Percentiles rank a stretch among this genome's conserved stretches.
These are phyloP conservation scores for Atta colombica DNA, from an alignment of 1,140 invertebrate species.

Conservation along the genomic window DNA sequence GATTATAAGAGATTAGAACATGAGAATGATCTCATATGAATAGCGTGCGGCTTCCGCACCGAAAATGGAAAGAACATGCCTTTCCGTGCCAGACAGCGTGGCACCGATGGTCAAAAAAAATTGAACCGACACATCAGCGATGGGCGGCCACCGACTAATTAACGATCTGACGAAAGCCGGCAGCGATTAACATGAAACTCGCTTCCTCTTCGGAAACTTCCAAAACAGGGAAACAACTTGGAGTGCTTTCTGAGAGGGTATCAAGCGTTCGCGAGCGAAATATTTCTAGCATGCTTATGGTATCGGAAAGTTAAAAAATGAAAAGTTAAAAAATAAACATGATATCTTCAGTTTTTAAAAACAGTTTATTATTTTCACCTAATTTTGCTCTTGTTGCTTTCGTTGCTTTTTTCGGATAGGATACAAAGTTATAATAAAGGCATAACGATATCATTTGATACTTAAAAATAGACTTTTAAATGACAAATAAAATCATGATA, in stretches of 20 bases:
- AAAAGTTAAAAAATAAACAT: neutral
- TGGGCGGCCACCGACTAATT: constrained; percentile 76
- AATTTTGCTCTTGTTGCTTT: too few species aligned
- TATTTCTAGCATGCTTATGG: constrained; percentile 5
- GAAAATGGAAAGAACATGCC: neutral
- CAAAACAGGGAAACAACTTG: neutral
- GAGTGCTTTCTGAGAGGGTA: neutral
- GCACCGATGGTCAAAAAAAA: constrained; percentile 71
- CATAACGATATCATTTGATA: too few species aligned
- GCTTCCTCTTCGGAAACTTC: constrained; percentile 65
- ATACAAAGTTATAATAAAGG: too few species aligned
- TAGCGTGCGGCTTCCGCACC: neutral
- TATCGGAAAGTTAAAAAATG: neutral
- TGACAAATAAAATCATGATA: too few species aligned
- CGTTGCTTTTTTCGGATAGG: too few species aligned
- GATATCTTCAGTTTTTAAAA: neutral
- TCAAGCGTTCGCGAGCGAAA: constrained; percentile 24
- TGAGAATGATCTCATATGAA: neutral
- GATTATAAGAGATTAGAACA: neutral
- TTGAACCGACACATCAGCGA: constrained; percentile 25
- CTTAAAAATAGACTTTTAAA: too few species aligned
- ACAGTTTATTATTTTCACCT: too few species aligned
- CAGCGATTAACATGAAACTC: constrained; percentile 71
- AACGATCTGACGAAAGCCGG: constrained; percentile 79
- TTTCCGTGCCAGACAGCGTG: constrained; percentile 77